phyloP scores from a whole-genome alignment of 2,888 invertebrate species.

The Hypercompe scribonia region DNA sequence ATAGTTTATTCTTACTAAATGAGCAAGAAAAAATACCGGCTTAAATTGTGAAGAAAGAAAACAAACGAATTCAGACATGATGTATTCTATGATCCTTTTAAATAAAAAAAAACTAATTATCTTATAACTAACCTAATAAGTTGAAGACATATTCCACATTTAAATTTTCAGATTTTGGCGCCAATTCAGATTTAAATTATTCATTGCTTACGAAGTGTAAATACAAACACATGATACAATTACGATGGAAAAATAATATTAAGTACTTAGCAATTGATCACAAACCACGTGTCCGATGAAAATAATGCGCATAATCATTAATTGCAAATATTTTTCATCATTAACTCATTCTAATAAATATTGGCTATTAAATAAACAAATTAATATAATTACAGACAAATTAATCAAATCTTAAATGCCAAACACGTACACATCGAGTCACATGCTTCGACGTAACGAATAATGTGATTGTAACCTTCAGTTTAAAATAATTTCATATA shows the following conservation, averaged over 20 bases:
- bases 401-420: constrained; percentile 30
- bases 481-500: no score
- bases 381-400: constrained; percentile 17
- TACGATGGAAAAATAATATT: not conserved
- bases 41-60: not conserved
- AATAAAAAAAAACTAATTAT: not conserved
- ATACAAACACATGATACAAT: not conserved
- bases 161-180: not conserved
- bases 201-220: not conserved
- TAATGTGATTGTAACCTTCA: no score
- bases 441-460: not conserved
- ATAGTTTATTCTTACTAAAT: not conserved
- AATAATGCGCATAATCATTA: not conserved
- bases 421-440: constrained; percentile 1
- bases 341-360: constrained; percentile 25
- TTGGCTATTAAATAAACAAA: constrained; percentile 33
- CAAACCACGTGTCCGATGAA: not conserved
- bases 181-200: not conserved
- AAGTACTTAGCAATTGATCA: not conserved
- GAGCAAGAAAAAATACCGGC: not conserved
- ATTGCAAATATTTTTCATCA: not conserved
- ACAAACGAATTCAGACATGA: fast-evolving
- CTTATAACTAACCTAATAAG: not conserved
- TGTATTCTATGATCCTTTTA: not conserved
- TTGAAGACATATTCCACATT: not conserved